Evolutionary conservation across 2,888 invertebrate species (phyloP).

Genomic region (Scaptomyza cyrtandrae): DNA sequence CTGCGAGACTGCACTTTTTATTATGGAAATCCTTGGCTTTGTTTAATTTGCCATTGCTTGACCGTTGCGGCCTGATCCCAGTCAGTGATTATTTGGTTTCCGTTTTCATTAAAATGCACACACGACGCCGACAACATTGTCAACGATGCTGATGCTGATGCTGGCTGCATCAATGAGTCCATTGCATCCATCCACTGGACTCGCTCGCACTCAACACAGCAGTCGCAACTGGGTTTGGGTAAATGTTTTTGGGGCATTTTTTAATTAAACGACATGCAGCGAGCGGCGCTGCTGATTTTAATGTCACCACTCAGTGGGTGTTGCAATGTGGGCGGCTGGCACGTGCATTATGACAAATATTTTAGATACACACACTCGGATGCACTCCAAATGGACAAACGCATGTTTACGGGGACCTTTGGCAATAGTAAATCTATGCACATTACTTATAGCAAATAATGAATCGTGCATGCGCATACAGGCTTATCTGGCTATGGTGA

Average conservation of each 20-base stretch:
- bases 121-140: conserved; percentile 28
- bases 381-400: conserved; percentile 36
- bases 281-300: conserved; percentile 54
- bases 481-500: not conserved
- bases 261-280: conserved; percentile 77
- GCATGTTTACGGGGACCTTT: conserved; percentile 34
- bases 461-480: not conserved
- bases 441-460: not conserved
- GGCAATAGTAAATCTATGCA: not conserved
- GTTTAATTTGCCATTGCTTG: conserved; percentile 65
- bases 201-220: not conserved
- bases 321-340: conserved; percentile 54
- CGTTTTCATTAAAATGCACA: conserved; percentile 77
- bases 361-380: conserved; percentile 61
- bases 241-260: conserved; percentile 81
- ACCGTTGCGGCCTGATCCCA: conserved; percentile 57
- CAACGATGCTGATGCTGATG: conserved; percentile 31
- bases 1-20: conserved; percentile 76
- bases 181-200: conserved; percentile 35
- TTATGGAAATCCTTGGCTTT: conserved; percentile 61
- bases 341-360: conserved; percentile 78
- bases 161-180: conserved; percentile 53
- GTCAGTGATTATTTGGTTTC: conserved; percentile 77
- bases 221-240: conserved; percentile 40
- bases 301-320: conserved; percentile 69